Evolutionary conservation across 2,888 invertebrate species (phyloP).

Genomic region (Pelosia muscerda): DNA sequence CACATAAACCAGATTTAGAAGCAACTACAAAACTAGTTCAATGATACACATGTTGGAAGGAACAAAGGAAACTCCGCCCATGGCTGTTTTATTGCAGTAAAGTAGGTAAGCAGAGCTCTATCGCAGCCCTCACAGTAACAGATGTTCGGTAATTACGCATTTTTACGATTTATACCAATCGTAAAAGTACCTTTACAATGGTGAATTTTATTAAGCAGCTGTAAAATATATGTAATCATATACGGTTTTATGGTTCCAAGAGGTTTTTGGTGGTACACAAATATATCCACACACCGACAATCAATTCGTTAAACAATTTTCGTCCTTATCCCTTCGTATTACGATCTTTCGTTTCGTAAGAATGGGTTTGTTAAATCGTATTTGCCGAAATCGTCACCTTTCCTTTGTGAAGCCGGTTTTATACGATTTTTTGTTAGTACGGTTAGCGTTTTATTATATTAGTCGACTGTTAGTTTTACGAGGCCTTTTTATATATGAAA

Average conservation of each 20-base stretch:
- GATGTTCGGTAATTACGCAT: slow-evolving; percentile 50
- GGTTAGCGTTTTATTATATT: slow-evolving; percentile 38
- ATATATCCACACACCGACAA: slow-evolving; percentile 16
- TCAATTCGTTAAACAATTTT: slow-evolving; percentile 6
- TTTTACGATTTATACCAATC: slow-evolving; percentile 46
- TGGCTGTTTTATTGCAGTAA: slow-evolving; percentile 33
- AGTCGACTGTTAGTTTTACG: slow-evolving; percentile 45
- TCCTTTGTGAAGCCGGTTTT: slow-evolving; percentile 42
- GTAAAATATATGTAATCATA: slow-evolving; percentile 59
- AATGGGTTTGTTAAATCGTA: slow-evolving; percentile 18
- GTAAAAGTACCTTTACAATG: slow-evolving; percentile 54
- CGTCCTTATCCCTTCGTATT: accelerated
- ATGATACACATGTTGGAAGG: slow-evolving; percentile 8
- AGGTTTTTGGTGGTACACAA: slow-evolving; percentile 43
- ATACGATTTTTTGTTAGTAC: slow-evolving; percentile 36
- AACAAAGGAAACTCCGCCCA: slow-evolving; percentile 10
- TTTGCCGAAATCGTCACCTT: slow-evolving; percentile 47
- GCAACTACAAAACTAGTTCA: slow-evolving; percentile 16
- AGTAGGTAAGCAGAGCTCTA: slow-evolving; percentile 40
- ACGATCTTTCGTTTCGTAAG: slow-evolving; percentile 14
- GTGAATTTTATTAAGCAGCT: slow-evolving; percentile 62
- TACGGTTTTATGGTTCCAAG: slow-evolving; percentile 52
- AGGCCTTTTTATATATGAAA: slow-evolving; percentile 28
- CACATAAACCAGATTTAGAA: slow-evolving; percentile 23
- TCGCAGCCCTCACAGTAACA: slow-evolving; percentile 43